phyloP scores from a whole-genome alignment of 30 jellyfish, hydroid and myxozoan genomes.

The Chrysaora quinquecirrha region DNA sequence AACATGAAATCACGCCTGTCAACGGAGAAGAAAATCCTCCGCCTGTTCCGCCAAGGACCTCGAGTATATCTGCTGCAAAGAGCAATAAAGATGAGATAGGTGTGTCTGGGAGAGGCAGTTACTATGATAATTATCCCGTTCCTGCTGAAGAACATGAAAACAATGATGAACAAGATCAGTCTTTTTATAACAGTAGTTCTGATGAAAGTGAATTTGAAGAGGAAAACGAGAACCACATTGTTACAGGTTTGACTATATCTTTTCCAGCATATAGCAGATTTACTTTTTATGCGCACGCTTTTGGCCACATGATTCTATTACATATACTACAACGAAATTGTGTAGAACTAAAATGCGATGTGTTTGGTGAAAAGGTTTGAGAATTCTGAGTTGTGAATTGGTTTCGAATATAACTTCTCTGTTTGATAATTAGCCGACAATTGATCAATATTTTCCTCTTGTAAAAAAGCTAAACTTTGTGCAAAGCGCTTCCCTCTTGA shows the following conservation, averaged over 20 bases:
- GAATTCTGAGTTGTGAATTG: too few relatives aligned
- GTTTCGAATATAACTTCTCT: too few relatives aligned
- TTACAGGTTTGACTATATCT: constrained; percentile 94
- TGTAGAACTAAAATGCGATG: not conserved
- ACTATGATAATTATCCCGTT: constrained; percentile 67
- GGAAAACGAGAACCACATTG: constrained; percentile 68
- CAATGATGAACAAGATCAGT: constrained; percentile 18
- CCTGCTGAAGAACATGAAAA: not conserved
- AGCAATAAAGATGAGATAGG: not conserved
- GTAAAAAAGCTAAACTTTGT: too few relatives aligned
- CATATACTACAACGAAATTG: not conserved
- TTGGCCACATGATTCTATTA: not conserved
- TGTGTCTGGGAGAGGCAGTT: constrained; percentile 43
- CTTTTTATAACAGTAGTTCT: constrained; percentile 61
- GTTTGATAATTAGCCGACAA: too few relatives aligned
- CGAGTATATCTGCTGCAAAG: constrained; percentile 56
- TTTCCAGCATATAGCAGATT: too few relatives aligned
- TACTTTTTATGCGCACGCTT: not conserved
- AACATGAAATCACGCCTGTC: not conserved
- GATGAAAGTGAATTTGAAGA: constrained; percentile 85
- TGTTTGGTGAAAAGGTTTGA: too few relatives aligned
- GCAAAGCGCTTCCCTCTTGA: too few relatives aligned
- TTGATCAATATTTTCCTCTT: too few relatives aligned
- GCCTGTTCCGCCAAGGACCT: constrained; percentile 83
- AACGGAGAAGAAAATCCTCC: constrained; percentile 54